A percentile compares a stretch with the other conserved stretches of the same genome.
Evolutionary conservation across 2,797 vertebrate species (phyloP).

Genomic region (Enteromius argenteus): DNA sequence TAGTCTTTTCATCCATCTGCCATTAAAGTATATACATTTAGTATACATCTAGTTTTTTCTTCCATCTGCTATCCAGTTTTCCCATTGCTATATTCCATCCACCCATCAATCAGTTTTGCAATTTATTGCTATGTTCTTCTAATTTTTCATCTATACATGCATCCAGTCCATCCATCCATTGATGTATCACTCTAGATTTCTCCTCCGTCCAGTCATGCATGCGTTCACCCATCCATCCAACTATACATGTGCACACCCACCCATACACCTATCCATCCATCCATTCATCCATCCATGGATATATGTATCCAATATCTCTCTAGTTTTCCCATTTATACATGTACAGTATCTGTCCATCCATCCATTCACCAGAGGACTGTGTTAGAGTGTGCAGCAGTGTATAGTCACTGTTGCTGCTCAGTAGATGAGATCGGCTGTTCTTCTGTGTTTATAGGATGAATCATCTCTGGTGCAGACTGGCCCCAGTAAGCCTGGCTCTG

Average conservation of each 20-base stretch:
- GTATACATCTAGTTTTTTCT: background rate
- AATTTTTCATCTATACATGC: background rate
- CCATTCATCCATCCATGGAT: background rate
- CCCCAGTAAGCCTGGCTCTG: slow-evolving; percentile 73
- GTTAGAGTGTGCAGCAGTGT: slow-evolving; percentile 60
- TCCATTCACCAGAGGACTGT: slow-evolving; percentile 29
- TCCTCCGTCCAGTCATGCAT: background rate
- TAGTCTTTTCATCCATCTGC: background rate
- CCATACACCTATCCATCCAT: background rate
- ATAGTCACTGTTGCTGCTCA: background rate
- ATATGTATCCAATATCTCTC: background rate
- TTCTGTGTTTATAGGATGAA: slow-evolving; percentile 75
- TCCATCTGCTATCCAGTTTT: background rate
- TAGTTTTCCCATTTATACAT: background rate
- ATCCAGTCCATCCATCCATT: background rate
- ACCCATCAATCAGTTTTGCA: background rate
- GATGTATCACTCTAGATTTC: background rate
- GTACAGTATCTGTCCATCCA: background rate
- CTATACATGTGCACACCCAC: background rate
- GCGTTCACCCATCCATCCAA: background rate
- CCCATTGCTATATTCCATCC: background rate
- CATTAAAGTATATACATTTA: background rate
- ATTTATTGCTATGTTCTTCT: background rate
- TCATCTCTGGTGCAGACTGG: slow-evolving; percentile 67
- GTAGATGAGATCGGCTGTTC: slow-evolving; percentile 34